These are phyloP conservation scores for Caenorhabditis sp. DNA, from an alignment of 2,888 invertebrate genomes.

Conservation along the genomic window DNA sequence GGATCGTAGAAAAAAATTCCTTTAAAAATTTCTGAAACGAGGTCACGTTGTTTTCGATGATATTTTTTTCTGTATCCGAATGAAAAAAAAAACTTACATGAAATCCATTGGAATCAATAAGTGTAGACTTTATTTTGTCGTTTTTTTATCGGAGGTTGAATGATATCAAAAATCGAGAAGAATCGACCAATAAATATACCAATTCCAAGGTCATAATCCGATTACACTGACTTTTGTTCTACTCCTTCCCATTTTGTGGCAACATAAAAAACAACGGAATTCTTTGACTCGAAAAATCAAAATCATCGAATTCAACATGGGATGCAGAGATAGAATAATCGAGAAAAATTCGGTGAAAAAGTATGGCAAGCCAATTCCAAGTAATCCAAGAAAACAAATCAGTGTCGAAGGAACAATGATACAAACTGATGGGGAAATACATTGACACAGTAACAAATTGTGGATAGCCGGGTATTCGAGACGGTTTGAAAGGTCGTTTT, in stretches of 20 bases:
- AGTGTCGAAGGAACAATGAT: not conserved
- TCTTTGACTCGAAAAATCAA: not conserved
- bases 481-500: not conserved
- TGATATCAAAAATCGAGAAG: not conserved
- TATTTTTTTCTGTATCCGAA: no score
- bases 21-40: no score
- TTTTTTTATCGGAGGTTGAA: not conserved
- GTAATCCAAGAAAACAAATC: not conserved
- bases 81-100: slow-evolving; percentile 4
- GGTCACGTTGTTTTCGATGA: no score
- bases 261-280: not conserved
- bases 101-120: not conserved
- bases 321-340: not conserved
- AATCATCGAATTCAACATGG: not conserved
- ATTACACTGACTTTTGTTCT: not conserved
- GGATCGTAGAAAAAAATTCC: no score
- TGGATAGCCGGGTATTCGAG: not conserved
- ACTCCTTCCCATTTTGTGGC: not conserved
- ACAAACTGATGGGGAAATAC: not conserved
- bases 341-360: not conserved
- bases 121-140: not conserved
- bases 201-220: slow-evolving; percentile 1
- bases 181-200: no score
- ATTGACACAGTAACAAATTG: not conserved
- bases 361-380: not conserved